phyloP scores from a whole-genome alignment of 2,113 vertebrate genomes.

The Lepus timidus region DNA sequence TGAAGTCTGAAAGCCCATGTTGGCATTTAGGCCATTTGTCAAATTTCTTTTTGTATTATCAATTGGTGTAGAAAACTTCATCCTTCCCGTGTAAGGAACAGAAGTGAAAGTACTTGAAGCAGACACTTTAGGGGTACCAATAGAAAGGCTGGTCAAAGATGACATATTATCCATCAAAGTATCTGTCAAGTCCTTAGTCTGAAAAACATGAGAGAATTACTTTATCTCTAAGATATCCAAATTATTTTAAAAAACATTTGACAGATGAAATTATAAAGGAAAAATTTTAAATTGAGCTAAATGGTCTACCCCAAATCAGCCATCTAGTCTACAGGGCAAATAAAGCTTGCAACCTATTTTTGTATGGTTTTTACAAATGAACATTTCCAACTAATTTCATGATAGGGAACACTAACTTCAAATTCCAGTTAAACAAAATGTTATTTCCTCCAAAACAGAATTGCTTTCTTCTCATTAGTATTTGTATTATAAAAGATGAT shows the following conservation, averaged over 20 bases:
- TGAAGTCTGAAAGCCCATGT: conserved; percentile 91
- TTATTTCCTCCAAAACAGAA: not conserved
- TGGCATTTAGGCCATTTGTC: conserved; percentile 92
- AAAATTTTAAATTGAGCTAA: conserved; percentile 55
- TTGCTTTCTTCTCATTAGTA: not conserved
- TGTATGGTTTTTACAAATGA: not conserved
- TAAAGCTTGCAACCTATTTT: not conserved
- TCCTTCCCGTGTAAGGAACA: conserved; percentile 86
- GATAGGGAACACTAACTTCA: not conserved
- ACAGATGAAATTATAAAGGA: conserved; percentile 25
- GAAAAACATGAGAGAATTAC: conserved; percentile 81
- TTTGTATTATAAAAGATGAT: conserved; percentile 11
- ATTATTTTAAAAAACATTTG: conserved; percentile 32
- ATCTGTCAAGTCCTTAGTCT: conserved; percentile 97
- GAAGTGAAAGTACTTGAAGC: conserved; percentile 89
- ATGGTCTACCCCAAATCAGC: not conserved
- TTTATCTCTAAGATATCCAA: conserved; percentile 58
- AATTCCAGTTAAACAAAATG: conserved; percentile 50
- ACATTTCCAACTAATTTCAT: not conserved
- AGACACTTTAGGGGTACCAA: conserved; percentile 89
- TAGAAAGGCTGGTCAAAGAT: conserved; percentile 90
- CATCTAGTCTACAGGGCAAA: not conserved
- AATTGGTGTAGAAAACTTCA: conserved; percentile 87
- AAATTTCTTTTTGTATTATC: conserved; percentile 89
- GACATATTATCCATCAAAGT: conserved; percentile 96